Base-by-base conservation (phyloP, 1,140 invertebrate genomes). In the Dendroctonus ponderosae region DNA sequence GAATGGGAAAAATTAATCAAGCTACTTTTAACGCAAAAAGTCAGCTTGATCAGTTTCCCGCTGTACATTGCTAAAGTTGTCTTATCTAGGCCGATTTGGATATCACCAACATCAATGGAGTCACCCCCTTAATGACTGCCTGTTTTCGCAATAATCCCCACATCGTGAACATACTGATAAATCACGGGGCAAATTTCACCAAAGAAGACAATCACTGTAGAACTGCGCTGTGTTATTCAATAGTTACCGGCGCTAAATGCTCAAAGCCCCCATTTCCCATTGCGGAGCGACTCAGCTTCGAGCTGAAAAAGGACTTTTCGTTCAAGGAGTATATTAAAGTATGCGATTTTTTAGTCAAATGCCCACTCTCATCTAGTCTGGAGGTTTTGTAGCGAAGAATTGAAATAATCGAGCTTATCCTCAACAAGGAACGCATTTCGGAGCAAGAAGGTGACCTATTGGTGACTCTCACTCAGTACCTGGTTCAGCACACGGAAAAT, bases 41-140 rank as follows among this genome's bases (percentile, higher is more conserved):
- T 74, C 52, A 62, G 54, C 9, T 12, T 40, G 8, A 40, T 11
- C 8, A 56, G 57, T 14, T 59, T n/a, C 9, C 26, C 15, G 0
- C 8, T 52, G 11, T 52, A 2, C 38, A 12, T 15, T 0, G 37
- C 6, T 53, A 5, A 5, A 14, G 0, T 5, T 7, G 14, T 48
- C n/a, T 40, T 5, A 67, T 74, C 51, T 59, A 75, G 71, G 70
- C 69, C 15, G 69, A 76, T 56, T 61, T 78, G 7, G 70, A 78
- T 67, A 69, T 71, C 14, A 57, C 63, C 8, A 77, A 76, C 40
- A 68, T 70, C 0, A 77, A 73, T 48, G 76, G 76, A 8, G 74
- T 79, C 0, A 79, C 77, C 7, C 75, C 77, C 3, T 62, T 79
- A 7, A 79, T 78, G 74, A 53, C 77, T 38, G 76, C 77, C 5